Evolutionary conservation across 2,888 invertebrate species (phyloP), one percentile per base, ranked within the genome.

Genomic region (Ptilodon capucinus): DNA sequence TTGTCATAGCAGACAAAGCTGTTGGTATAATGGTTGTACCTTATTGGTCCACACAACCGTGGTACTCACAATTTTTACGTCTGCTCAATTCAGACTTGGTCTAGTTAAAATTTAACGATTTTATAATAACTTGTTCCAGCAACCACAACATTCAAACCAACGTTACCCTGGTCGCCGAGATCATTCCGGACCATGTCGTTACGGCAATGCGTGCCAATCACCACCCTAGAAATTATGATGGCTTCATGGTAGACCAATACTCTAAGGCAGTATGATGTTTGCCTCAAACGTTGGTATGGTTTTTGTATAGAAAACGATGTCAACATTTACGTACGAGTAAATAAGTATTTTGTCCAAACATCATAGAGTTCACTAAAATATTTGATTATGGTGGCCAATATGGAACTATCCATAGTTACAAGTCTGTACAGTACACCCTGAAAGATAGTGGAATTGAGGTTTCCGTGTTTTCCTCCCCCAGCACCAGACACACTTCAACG

Each of bases 41-140:
- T 2, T 13, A 30, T 7, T 64, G 65, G 61, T 50, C 57, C 1
- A 46, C 58, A 4, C 64, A 68, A 18, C 60, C 62, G 4, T 65
- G 63, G 61, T 67, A 39, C 40, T 60, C 60, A 2, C 1, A 55
- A 11, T 51, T 55, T 45, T 9, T 30, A 30, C 16, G 4, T n/a
- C 13, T 40, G 8, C 14, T 28, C 5, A 9, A 16, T 2, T 32
- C 32, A 2, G 19, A 42, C 1, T 5, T 32, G 4, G 4, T 34
- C 1, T 7, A 32, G 11, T 34, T 42, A 13, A 11, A 32, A 2
- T 18, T 21, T 7, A 32, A 18, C 13, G 32, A 42, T 18, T 4
- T 42, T 5, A 4, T 34, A n/a, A 28, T 18, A 4, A 6, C 42
- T 21, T 8, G 9, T 42, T 42, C 5, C 32, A 42, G 42, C 32